Evolutionary conservation across 1,140 invertebrate species (phyloP), one percentile per base, ranked within the genome.

Genomic region (Tetramorium alpestre): DNA sequence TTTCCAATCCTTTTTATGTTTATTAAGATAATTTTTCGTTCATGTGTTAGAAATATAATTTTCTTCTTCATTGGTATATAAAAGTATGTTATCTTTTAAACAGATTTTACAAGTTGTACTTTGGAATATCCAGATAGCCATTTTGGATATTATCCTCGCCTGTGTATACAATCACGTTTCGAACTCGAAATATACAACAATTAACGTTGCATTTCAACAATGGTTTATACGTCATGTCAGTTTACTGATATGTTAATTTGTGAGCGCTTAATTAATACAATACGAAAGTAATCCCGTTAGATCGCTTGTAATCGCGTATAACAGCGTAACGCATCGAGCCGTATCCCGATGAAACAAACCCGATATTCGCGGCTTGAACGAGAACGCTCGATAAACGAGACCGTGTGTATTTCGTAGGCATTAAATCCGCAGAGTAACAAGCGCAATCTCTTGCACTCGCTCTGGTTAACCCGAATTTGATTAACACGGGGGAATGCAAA

Each of bases 391-490:
- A 81, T 70, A 70, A 81, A 81, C 64, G 62, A 51, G 67, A 72
- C 38, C 41, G 51, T 33, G 38, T 47, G 41, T 73, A 73, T 60
- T 72, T 58, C 51, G 18, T 18, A 25, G 54, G 25, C n/a, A 73
- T 84, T 73, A 84, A 84, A 73, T 73, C 25, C 80, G 41, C 51
- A 58, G 64, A 25, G 51, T 73, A 84, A 64, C 80, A 84, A 73
- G 80, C 41, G 18, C 80, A 60, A 47, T 84, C 80, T 73, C 67
- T 73, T 49, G 51, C 41, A 60, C 41, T 58, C 54, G 41, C 67
- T 84, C 41, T 33, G 80, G 51, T 84, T 84, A 84, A 84, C 54
- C 54, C 80, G 41, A 38, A 60, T 60, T 82, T 47, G 69, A 84
- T 73, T 73, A 73, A 73, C 69, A 70, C 69, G 13, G 18, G 25